These are phyloP conservation scores for Catagonus wagneri DNA, from an alignment of 2,113 vertebrate species.

Conservation along the genomic window DNA sequence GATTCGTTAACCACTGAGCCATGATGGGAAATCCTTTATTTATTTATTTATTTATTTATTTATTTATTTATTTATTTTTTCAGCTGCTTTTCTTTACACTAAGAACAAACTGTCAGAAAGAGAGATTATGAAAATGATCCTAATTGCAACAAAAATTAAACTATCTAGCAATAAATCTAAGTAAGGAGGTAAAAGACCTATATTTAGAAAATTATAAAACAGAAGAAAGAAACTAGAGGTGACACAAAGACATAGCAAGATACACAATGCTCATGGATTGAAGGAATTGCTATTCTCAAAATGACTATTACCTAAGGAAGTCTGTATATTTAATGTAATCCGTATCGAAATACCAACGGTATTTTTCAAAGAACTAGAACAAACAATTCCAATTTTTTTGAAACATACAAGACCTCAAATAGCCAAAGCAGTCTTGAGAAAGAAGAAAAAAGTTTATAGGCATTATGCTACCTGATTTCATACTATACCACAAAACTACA, in stretches of 20 bases:
- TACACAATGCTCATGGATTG: not conserved
- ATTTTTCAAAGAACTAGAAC: not conserved
- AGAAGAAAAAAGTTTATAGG: not conserved
- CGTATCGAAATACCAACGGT: not conserved
- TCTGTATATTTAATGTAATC: not conserved
- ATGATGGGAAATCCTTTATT: no score
- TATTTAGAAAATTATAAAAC: not conserved
- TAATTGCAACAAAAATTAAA: not conserved
- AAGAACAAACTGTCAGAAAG: not conserved
- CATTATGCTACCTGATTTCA: not conserved
- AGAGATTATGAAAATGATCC: not conserved
- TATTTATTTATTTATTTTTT: no score
- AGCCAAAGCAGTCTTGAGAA: not conserved
- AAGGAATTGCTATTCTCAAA: not conserved
- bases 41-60: no score
- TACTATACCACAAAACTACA: not conserved
- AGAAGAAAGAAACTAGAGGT: not conserved
- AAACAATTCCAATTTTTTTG: not conserved
- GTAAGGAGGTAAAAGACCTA: not conserved
- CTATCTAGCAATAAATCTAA: not conserved
- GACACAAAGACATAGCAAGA: not conserved
- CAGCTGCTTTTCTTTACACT: no score
- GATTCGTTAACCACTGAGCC: no score
- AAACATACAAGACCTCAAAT: not conserved
- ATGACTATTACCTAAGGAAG: not conserved